A percentile compares a stretch with the other conserved stretches of the same genome.
phyloP scores from a whole-genome alignment of 2,113 vertebrate species.

The Symphodus melops region DNA sequence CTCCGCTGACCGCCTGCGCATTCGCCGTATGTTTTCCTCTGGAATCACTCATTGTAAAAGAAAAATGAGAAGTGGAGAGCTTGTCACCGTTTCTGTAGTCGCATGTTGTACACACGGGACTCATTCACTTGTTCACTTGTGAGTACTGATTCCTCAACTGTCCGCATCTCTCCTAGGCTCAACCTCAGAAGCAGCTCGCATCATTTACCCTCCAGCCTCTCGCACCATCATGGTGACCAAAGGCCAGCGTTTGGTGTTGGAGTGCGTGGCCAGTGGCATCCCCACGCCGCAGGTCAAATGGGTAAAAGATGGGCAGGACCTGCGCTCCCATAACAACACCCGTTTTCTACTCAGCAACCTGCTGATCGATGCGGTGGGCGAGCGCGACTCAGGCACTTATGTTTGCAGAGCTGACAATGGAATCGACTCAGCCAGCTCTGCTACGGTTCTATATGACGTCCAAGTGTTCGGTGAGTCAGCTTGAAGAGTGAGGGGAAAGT shows the following conservation, averaged over 20 bases:
- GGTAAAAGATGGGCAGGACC: constrained; percentile 90
- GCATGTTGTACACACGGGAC: too few species aligned
- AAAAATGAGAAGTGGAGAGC: background rate
- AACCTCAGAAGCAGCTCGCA: constrained; percentile 92
- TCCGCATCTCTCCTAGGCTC: constrained; percentile 83
- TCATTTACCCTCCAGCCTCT: constrained; percentile 93
- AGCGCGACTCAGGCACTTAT: constrained; percentile 94
- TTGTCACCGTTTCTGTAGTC: too few species aligned
- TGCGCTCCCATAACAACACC: constrained; percentile 90
- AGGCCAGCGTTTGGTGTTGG: constrained; percentile 94
- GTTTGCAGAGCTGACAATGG: constrained; percentile 91
- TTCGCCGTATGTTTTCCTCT: constrained; percentile 89
- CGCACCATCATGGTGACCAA: constrained; percentile 96
- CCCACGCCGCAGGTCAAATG: constrained; percentile 92
- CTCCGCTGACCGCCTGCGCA: constrained; percentile 92
- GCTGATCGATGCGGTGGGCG: constrained; percentile 89
- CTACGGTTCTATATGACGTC: constrained; percentile 90
- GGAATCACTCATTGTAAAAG: background rate
- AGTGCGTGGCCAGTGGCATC: constrained; percentile 96
- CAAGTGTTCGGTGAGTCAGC: constrained; percentile 95
- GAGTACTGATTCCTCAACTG: background rate
- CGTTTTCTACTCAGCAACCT: constrained; percentile 96
- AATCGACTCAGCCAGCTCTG: constrained; percentile 81
- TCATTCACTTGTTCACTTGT: too few species aligned
- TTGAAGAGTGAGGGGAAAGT: background rate